Evolutionary conservation across 2,888 invertebrate species (phyloP).

Genomic region (Shargacucullia verbasci): DNA sequence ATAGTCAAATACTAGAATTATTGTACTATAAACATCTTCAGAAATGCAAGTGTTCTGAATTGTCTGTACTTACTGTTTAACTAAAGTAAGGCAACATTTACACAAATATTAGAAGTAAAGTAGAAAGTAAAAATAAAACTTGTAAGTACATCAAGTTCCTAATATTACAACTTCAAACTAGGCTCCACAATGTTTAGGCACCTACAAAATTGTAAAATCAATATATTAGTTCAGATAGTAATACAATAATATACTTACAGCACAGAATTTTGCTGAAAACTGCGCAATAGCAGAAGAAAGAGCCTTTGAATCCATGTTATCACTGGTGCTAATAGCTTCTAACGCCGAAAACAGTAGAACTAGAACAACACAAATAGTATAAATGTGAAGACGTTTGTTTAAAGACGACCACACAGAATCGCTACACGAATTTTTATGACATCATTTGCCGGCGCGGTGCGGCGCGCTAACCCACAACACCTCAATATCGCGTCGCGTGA

Average conservation of each 20-base stretch:
- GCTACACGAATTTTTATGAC: slow-evolving; percentile 35
- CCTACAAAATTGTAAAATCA: too few species aligned
- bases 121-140: too few species aligned
- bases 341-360: slow-evolving; percentile 63
- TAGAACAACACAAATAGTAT: slow-evolving; percentile 60
- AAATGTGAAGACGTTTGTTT: slow-evolving; percentile 6
- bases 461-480: slow-evolving; percentile 3
- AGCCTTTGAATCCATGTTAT: slow-evolving; percentile 76
- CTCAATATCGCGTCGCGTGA: slow-evolving; percentile 25
- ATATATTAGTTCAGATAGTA: too few species aligned
- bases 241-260: slow-evolving; percentile 77
- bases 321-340: slow-evolving; percentile 53
- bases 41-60: too few species aligned
- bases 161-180: too few species aligned
- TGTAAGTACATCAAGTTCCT: too few species aligned
- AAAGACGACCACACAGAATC: slow-evolving; percentile 16
- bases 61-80: too few species aligned
- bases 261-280: slow-evolving; percentile 85
- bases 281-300: slow-evolving; percentile 76
- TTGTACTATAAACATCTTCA: too few species aligned
- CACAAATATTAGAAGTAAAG: too few species aligned
- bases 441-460: slow-evolving; percentile 35
- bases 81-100: too few species aligned
- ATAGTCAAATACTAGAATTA: too few species aligned
- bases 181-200: too few species aligned